A percentile compares a stretch with the other conserved stretches of the same genome.
Evolutionary conservation across 2,113 vertebrate genomes (phyloP).

Genomic region (Limanda limanda): DNA sequence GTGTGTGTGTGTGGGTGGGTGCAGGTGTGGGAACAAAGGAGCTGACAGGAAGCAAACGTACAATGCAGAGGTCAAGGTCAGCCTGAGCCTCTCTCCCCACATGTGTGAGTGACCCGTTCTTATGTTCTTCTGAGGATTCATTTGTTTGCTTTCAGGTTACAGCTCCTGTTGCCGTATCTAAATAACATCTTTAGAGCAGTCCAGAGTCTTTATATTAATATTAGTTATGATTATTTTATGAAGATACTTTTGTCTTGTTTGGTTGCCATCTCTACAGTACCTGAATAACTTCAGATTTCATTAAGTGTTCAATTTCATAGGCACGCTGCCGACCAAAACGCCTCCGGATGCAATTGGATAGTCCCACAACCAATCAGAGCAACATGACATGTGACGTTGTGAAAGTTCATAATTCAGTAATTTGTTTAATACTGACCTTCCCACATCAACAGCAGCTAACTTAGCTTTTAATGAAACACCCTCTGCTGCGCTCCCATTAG

Average conservation of each 20-base stretch:
- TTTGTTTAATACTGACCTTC: too few species aligned
- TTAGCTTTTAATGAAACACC: neutral
- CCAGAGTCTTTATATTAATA: neutral
- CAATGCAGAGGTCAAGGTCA: slow-evolving; percentile 61
- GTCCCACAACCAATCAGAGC: too few species aligned
- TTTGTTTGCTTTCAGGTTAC: slow-evolving; percentile 52
- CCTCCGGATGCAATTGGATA: too few species aligned
- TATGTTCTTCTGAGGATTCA: slow-evolving; percentile 26
- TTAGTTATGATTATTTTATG: neutral
- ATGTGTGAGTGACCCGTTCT: slow-evolving; percentile 13
- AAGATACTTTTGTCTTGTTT: too few species aligned
- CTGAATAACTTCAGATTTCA: neutral
- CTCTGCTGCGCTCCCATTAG: neutral
- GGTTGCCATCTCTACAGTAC: neutral
- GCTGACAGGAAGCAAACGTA: slow-evolving; percentile 9
- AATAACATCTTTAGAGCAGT: slow-evolving; percentile 3
- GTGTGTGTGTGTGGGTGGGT: neutral
- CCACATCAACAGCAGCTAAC: neutral
- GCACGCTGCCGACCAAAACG: too few species aligned
- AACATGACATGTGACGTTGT: too few species aligned
- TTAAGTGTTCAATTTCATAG: too few species aligned
- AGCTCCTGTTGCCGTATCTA: slow-evolving; percentile 8
- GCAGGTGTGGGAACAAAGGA: slow-evolving; percentile 71
- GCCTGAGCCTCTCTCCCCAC: slow-evolving; percentile 5
- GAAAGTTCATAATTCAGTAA: neutral